A percentile compares a stretch with the other conserved stretches of the same genome.
phyloP scores from a whole-genome alignment of 2,797 vertebrate genomes.

The Pyrocephalus nanus region DNA sequence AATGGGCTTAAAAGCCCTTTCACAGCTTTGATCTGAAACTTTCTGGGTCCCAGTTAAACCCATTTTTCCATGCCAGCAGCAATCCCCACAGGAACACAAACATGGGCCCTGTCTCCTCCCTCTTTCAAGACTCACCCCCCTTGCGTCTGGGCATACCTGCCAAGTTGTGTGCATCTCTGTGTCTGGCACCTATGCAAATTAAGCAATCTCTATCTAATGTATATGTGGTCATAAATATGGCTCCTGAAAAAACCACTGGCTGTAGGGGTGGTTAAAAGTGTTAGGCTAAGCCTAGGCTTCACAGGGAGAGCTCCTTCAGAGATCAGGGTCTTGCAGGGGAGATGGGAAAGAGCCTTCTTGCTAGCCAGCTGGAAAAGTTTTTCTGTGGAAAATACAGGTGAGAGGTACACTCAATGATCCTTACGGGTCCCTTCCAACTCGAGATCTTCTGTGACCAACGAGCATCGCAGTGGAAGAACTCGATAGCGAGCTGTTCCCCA shows the following conservation, averaged over 20 bases:
- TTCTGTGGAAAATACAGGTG: not conserved
- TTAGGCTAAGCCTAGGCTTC: not conserved
- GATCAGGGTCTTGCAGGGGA: not conserved
- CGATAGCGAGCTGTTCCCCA: not conserved
- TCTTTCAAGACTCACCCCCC: not conserved
- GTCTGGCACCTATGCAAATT: constrained; percentile 61
- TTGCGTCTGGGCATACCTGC: not conserved
- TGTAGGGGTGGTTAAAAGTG: not conserved
- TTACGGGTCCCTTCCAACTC: not conserved
- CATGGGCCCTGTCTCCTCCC: not conserved
- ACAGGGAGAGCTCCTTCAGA: not conserved
- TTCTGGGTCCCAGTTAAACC: not conserved
- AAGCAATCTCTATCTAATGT: constrained; percentile 37
- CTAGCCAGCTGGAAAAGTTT: not conserved
- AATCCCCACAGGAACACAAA: not conserved
- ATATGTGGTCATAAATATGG: not conserved
- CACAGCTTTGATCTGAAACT: constrained; percentile 32
- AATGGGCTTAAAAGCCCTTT: not conserved
- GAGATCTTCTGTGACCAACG: not conserved
- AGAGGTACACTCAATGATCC: not conserved
- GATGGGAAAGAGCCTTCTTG: not conserved
- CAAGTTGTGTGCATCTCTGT: constrained; percentile 10
- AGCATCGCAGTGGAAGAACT: not conserved
- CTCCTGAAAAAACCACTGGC: not conserved
- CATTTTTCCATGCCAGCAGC: not conserved